phyloP scores from a whole-genome alignment of 1,140 invertebrate species.

The Drosophila trapezifrons region DNA sequence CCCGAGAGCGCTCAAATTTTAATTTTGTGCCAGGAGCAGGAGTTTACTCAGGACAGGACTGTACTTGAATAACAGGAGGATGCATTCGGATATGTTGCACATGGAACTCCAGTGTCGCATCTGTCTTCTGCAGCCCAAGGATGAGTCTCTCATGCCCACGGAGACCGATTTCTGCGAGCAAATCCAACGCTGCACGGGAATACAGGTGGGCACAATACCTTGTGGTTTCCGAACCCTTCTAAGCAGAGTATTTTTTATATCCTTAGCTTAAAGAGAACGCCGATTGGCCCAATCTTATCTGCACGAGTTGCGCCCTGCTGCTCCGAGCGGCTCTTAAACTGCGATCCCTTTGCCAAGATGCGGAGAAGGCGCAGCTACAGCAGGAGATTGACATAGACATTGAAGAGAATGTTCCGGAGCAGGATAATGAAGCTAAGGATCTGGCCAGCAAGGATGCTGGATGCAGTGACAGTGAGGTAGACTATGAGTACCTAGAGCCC shows the following conservation, averaged over 20 bases:
- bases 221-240: too few relatives aligned
- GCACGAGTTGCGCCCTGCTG: slow-evolving; percentile 58
- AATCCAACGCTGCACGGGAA: slow-evolving; percentile 54
- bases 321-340: slow-evolving; percentile 60
- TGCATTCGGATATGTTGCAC: slow-evolving; percentile 16
- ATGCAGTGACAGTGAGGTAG: slow-evolving; percentile 26
- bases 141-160: slow-evolving; percentile 55
- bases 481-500: slow-evolving; percentile 22
- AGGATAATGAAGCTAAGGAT: neutral
- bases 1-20: slow-evolving; percentile 1
- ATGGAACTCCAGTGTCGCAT: slow-evolving; percentile 53
- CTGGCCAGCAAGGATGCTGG: neutral
- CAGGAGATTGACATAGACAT: slow-evolving; percentile 1
- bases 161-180: slow-evolving; percentile 26
- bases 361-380: slow-evolving; percentile 39
- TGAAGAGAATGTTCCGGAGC: neutral
- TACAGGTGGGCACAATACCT: slow-evolving; percentile 24
- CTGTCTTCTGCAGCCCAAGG: slow-evolving; percentile 55
- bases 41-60: neutral
- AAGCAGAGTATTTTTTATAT: neutral
- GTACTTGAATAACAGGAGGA: neutral
- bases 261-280: slow-evolving; percentile 41
- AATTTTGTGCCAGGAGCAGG: neutral
- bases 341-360: slow-evolving; percentile 51
- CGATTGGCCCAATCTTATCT: slow-evolving; percentile 54